These are phyloP conservation scores for Ichneumoninae sp. DNA, from an alignment of 2,888 invertebrate genomes.

Conservation along the genomic window DNA sequence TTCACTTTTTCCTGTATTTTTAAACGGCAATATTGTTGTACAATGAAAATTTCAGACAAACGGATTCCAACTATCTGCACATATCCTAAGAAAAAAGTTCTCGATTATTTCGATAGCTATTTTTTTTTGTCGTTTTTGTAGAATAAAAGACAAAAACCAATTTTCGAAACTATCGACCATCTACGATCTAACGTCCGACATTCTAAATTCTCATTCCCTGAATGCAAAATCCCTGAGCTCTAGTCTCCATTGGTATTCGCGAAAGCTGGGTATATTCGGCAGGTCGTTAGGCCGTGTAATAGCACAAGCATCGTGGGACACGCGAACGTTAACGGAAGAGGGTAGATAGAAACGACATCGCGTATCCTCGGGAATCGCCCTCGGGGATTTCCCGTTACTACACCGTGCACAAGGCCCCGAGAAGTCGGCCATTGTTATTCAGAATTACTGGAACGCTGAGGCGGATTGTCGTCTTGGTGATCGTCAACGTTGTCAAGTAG, in stretches of 20 bases:
- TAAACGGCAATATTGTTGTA: too few relatives aligned
- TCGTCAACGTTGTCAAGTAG: constrained; percentile 23
- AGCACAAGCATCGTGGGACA: constrained; percentile 27
- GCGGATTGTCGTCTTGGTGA: constrained; percentile 27
- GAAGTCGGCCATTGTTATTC: constrained; percentile 48
- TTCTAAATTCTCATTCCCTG: constrained; percentile 2
- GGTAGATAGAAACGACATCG: constrained; percentile 27
- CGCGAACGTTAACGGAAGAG: neutral
- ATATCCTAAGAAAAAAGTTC: too few relatives aligned
- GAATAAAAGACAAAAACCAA: neutral
- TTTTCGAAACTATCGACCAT: too few relatives aligned
- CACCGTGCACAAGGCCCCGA: constrained; percentile 8
- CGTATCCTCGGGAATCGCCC: constrained; percentile 30
- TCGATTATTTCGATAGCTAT: neutral
- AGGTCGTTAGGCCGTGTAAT: constrained; percentile 52
- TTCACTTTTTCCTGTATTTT: too few relatives aligned
- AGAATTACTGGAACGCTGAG: constrained; percentile 42
- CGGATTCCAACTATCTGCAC: too few relatives aligned
- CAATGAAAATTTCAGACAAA: too few relatives aligned
- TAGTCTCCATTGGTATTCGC: neutral
- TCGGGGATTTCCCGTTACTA: constrained; percentile 31
- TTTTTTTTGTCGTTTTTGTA: neutral
- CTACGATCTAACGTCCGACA: neutral
- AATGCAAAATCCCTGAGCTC: constrained; percentile 18
- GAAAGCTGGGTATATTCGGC: constrained; percentile 41